Conservation (phyloP, 2,113 vertebrate species). For the Sceloporus tristichus region DNA sequence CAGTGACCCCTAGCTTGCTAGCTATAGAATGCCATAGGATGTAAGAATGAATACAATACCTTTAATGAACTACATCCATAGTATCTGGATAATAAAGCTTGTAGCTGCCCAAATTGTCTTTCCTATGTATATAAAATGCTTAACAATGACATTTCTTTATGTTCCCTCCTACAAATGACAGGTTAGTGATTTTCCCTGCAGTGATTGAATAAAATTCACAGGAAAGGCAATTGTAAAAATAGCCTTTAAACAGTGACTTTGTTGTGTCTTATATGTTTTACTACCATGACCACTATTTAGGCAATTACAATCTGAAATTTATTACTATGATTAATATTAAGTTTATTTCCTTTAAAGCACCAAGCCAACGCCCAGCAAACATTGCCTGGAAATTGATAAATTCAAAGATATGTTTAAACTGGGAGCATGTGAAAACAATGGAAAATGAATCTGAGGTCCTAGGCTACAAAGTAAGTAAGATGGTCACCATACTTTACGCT, state of each 20-base stretch:
- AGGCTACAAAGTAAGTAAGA: constrained; percentile 89
- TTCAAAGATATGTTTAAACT: constrained; percentile 91
- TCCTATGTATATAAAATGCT: not conserved
- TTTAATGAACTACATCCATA: not conserved
- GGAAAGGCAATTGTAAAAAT: constrained; percentile 42
- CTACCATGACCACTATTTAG: constrained; percentile 37
- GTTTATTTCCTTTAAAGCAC: constrained; percentile 80
- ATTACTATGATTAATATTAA: constrained; percentile 54
- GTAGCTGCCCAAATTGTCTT: not conserved
- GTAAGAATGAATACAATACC: not conserved
- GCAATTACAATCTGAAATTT: constrained; percentile 35
- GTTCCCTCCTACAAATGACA: constrained; percentile 56
- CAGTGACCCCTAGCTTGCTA: not conserved
- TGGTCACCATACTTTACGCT: not conserved
- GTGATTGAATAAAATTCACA: constrained; percentile 52
- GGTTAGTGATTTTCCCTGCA: constrained; percentile 40
- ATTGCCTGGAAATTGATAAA: constrained; percentile 90
- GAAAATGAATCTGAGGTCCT: constrained; percentile 91
- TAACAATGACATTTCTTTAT: constrained; percentile 45
- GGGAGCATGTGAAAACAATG: constrained; percentile 91
- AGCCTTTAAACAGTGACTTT: constrained; percentile 32
- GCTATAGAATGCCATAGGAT: not conserved
- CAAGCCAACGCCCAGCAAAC: constrained; percentile 87
- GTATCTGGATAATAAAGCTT: not conserved
- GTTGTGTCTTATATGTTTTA: constrained; percentile 41